Conservation (phyloP, 2,113 vertebrate species). For the Bubalus kerabau region DNA sequence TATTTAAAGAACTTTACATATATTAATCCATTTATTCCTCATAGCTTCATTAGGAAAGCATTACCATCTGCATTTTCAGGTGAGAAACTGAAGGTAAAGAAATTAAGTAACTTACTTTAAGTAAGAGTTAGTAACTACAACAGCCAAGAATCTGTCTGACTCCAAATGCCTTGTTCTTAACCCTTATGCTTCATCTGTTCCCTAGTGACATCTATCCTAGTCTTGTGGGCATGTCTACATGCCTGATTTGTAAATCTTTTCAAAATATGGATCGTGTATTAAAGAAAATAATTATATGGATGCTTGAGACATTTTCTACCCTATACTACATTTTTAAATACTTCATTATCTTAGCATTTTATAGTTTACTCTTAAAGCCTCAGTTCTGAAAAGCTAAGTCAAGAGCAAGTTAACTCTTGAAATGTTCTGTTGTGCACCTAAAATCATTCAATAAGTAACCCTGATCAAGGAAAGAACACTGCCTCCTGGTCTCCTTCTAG, state of each 20-base stretch:
- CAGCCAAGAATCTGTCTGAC: neutral
- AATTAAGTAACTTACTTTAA: conserved; percentile 16
- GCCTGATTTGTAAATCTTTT: neutral
- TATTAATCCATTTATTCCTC: neutral
- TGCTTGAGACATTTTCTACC: neutral
- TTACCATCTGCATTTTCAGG: neutral
- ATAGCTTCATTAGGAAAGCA: neutral
- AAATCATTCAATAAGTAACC: neutral
- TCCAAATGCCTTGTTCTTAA: neutral
- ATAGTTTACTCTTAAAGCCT: neutral
- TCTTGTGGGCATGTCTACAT: neutral
- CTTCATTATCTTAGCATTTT: neutral
- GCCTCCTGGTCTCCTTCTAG: neutral
- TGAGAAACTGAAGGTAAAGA: neutral
- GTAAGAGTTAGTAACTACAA: neutral
- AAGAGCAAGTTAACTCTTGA: neutral
- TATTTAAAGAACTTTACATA: neutral
- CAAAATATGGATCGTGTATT: neutral
- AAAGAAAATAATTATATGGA: neutral
- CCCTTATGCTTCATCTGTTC: neutral
- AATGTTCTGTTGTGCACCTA: neutral
- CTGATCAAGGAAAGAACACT: neutral
- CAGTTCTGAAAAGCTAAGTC: neutral
- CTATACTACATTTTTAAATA: conserved; percentile 11
- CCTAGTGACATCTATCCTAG: neutral